phyloP scores from a whole-genome alignment of 2,888 invertebrate genomes.

The Drosophila meridionalis region DNA sequence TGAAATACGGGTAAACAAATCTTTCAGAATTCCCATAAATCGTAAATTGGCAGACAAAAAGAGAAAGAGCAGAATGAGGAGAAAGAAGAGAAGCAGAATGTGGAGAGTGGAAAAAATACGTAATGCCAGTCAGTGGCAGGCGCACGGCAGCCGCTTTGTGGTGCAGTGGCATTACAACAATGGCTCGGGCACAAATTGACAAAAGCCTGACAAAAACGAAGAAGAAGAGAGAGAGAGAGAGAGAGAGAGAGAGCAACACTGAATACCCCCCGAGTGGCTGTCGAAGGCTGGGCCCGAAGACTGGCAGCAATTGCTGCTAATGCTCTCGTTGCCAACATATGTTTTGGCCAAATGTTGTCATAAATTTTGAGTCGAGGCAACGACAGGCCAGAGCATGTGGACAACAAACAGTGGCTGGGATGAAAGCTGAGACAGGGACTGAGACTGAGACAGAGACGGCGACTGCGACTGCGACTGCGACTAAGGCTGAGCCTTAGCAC shows the following conservation, averaged over 20 bases:
- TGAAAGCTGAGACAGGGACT: neutral
- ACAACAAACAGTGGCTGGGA: slow-evolving; percentile 12
- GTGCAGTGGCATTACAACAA: slow-evolving; percentile 36
- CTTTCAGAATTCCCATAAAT: slow-evolving; percentile 31
- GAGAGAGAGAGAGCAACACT: neutral
- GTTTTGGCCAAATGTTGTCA: slow-evolving; percentile 81
- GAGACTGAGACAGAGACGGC: neutral
- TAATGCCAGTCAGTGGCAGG: slow-evolving; percentile 28
- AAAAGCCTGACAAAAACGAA: slow-evolving; percentile 24
- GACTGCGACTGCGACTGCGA: neutral
- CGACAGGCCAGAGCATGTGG: slow-evolving; percentile 53
- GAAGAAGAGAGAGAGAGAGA: no score
- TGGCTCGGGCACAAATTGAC: slow-evolving; percentile 33
- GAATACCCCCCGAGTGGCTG: neutral
- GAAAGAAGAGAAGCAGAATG: neutral
- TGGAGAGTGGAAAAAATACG: neutral
- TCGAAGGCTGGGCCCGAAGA: neutral
- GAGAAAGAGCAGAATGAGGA: no score
- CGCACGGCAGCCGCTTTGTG: slow-evolving; percentile 20
- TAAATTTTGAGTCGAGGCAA: slow-evolving; percentile 70
- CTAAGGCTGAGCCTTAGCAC: slow-evolving; percentile 9
- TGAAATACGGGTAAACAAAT: slow-evolving; percentile 16
- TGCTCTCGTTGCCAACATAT: slow-evolving; percentile 76
- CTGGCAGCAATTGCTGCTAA: slow-evolving; percentile 68
- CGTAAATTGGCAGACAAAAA: slow-evolving; percentile 8